phyloP scores from a whole-genome alignment of 2,113 vertebrate species.

The Elaphurus davidianus region DNA sequence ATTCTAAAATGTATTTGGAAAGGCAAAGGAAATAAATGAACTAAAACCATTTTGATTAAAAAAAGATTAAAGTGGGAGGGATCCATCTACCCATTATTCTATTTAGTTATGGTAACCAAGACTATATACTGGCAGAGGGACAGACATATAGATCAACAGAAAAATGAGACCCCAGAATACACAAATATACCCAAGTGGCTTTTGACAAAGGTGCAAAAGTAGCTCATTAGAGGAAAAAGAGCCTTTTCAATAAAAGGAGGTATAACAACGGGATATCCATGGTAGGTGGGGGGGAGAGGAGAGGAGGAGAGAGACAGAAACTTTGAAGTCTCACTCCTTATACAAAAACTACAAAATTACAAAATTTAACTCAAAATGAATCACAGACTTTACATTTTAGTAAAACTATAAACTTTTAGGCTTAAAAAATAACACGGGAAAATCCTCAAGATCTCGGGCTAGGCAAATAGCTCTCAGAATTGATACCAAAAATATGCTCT shows the following conservation, averaged over 20 bases:
- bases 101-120: neutral
- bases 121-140: neutral
- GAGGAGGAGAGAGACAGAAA: neutral
- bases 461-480: neutral
- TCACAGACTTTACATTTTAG: neutral
- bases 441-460: neutral
- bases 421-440: neutral
- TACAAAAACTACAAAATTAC: neutral
- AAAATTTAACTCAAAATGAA: neutral
- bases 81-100: neutral
- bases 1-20: constrained; percentile 18
- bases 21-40: neutral
- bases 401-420: neutral
- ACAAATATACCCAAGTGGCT: neutral
- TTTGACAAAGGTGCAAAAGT: neutral
- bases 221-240: neutral
- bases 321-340: neutral
- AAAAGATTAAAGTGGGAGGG: neutral
- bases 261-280: neutral
- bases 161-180: neutral
- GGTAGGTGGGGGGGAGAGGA: rapidly evolving
- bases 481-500: neutral
- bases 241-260: neutral
- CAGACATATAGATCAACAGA: neutral
- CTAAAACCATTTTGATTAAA: neutral